Evolutionary conservation across 2,888 invertebrate genomes (phyloP).

Genomic region (Limenitis camilla): DNA sequence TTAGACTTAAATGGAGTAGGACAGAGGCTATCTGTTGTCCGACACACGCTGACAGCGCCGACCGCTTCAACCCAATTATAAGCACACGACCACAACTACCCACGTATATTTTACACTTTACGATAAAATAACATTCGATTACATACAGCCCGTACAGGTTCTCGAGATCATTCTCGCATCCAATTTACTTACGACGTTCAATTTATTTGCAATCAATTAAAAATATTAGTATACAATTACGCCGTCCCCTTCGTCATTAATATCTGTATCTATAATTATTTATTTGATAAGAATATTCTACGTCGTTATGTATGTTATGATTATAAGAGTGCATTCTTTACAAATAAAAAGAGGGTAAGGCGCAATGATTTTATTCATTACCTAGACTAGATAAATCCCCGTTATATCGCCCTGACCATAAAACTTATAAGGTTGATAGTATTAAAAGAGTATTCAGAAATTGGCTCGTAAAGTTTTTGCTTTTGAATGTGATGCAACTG

Average conservation of each 20-base stretch:
- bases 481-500: constrained; percentile 49
- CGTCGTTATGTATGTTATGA: not conserved
- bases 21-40: constrained; percentile 6
- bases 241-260: not conserved
- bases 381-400: constrained; percentile 6
- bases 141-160: constrained; percentile 7
- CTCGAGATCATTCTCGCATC: constrained; percentile 1
- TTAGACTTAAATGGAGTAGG: constrained; percentile 1
- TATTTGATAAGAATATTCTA: constrained; percentile 3
- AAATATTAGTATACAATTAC: constrained; percentile 4
- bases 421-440: constrained; percentile 11
- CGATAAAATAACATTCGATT: constrained; percentile 6
- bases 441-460: constrained; percentile 25
- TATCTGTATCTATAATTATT: not conserved
- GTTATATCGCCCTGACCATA: constrained; percentile 19
- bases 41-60: constrained; percentile 7
- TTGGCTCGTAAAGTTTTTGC: constrained; percentile 35
- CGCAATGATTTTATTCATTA: constrained; percentile 7
- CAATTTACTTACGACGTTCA: constrained; percentile 7
- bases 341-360: constrained; percentile 1
- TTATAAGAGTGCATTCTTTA: not conserved
- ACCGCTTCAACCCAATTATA: constrained; percentile 8
- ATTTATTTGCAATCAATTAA: constrained; percentile 9
- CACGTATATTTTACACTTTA: constrained; percentile 5
- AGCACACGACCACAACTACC: not conserved